These are phyloP conservation scores for Aplysina aerophoba DNA, from an alignment of 37 sponge, comb jelly and placozoan species.

Conservation along the genomic window DNA sequence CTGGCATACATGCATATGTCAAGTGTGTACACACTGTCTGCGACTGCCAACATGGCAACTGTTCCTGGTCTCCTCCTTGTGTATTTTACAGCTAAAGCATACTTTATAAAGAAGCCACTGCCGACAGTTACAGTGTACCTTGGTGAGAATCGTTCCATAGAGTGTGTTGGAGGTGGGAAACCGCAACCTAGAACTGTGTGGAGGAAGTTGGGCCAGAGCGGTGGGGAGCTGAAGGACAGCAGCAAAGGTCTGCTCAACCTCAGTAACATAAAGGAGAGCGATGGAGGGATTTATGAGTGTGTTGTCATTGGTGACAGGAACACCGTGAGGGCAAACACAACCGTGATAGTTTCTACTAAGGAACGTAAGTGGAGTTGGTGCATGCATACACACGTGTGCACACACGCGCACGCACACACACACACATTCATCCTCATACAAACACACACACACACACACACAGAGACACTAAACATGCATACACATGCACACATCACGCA, in stretches of 20 bases:
- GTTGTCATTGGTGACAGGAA: not conserved
- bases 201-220: not conserved
- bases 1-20: no score
- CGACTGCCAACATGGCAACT: no score
- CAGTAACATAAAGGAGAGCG: not conserved
- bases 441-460: no score
- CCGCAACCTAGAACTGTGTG: slow-evolving; percentile 47
- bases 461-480: no score
- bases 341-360: not conserved
- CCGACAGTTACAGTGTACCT: not conserved
- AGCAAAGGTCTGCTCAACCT: slow-evolving; percentile 56
- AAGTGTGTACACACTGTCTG: no score
- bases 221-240: not conserved
- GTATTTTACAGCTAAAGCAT: slow-evolving; percentile 9
- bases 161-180: slow-evolving; percentile 49
- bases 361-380: not conserved
- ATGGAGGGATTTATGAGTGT: slow-evolving; percentile 46
- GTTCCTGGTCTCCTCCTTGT: not conserved
- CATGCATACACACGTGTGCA: no score
- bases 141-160: slow-evolving; percentile 35
- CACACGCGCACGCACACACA: no score
- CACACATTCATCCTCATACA: no score
- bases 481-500: no score
- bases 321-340: not conserved
- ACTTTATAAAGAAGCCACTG: not conserved